Evolutionary conservation across 2,113 vertebrate genomes (phyloP).

Genomic region (Atractosteus spatula): DNA sequence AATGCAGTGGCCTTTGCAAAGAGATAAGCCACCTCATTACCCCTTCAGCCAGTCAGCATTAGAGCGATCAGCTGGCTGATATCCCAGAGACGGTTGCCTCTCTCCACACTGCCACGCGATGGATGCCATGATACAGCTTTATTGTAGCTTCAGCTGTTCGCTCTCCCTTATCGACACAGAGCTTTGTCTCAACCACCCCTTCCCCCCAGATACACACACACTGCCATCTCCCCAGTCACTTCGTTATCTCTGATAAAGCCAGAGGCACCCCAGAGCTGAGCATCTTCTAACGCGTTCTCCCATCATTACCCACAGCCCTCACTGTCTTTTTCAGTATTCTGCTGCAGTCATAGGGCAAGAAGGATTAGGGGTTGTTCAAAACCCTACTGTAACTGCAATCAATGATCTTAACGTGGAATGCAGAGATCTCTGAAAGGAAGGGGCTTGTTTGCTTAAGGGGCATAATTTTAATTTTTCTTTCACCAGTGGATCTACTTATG

Average conservation of each 20-base stretch:
- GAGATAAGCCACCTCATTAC: slow-evolving; percentile 21
- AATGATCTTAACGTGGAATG: slow-evolving; percentile 1
- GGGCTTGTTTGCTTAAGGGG: neutral
- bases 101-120: slow-evolving; percentile 15
- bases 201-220: neutral
- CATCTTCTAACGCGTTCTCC: slow-evolving; percentile 22
- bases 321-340: slow-evolving; percentile 4
- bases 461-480: neutral
- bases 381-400: slow-evolving; percentile 4
- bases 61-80: slow-evolving; percentile 21
- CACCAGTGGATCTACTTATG: neutral
- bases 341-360: slow-evolving; percentile 1
- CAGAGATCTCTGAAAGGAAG: neutral
- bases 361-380: slow-evolving; percentile 6
- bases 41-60: slow-evolving; percentile 19
- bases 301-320: slow-evolving; percentile 16
- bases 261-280: slow-evolving; percentile 9
- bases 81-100: slow-evolving; percentile 14
- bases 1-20: slow-evolving; percentile 8
- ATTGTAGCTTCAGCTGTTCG: slow-evolving; percentile 20
- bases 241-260: slow-evolving; percentile 16
- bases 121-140: slow-evolving; percentile 20
- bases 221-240: neutral
- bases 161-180: slow-evolving; percentile 21
- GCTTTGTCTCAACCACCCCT: slow-evolving; percentile 9